Percentiles rank a stretch among this genome's conserved stretches.
Evolutionary conservation across 2,113 vertebrate genomes (phyloP).

Genomic region (Mustelus asterias): DNA sequence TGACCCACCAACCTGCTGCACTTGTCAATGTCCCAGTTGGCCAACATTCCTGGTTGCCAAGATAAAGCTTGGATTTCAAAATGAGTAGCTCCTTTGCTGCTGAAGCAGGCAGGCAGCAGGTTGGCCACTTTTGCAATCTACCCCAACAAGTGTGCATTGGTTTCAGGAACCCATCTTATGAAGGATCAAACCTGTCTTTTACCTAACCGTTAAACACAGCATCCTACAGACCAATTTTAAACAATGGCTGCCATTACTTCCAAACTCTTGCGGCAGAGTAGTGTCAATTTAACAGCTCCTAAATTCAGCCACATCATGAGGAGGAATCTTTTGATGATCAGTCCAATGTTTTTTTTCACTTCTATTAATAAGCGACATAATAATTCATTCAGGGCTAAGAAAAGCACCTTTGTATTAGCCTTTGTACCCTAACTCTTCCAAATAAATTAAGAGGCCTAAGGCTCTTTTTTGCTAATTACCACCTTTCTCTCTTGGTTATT

Average conservation of each 20-base stretch:
- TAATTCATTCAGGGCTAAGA: constrained; percentile 30
- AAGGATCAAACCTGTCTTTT: neutral
- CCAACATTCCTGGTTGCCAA: too few species aligned
- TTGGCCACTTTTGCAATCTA: neutral
- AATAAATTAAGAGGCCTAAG: constrained; percentile 17
- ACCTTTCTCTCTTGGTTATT: constrained; percentile 30
- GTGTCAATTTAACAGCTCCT: neutral
- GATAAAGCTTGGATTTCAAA: neutral
- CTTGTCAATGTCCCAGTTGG: neutral
- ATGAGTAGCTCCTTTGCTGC: neutral
- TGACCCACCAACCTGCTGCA: neutral
- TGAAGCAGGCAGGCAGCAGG: neutral
- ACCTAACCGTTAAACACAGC: neutral
- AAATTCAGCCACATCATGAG: neutral
- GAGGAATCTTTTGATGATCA: constrained; percentile 14
- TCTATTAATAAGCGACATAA: constrained; percentile 6
- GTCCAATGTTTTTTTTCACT: neutral
- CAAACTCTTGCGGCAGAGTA: neutral
- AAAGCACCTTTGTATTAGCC: constrained; percentile 28
- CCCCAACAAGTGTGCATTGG: neutral
- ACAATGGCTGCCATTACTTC: neutral
- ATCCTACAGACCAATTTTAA: neutral
- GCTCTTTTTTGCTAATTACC: constrained; percentile 11
- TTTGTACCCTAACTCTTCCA: constrained; percentile 20
- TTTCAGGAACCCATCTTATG: neutral